phyloP scores from a whole-genome alignment of 2,888 invertebrate species.

The Aleiodes testaceus region DNA sequence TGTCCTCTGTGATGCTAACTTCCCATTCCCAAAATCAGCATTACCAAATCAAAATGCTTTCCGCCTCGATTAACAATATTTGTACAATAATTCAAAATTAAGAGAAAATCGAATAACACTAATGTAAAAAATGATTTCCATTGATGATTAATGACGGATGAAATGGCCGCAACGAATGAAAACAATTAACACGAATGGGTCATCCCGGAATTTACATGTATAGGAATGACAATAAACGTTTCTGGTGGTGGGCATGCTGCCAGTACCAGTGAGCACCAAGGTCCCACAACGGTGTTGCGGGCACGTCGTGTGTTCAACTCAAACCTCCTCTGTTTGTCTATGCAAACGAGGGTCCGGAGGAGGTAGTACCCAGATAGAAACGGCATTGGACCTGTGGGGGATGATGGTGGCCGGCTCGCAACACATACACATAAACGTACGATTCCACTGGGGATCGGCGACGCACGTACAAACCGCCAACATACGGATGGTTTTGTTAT shows the following conservation, averaged over 20 bases:
- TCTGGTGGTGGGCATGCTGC: conserved; percentile 27
- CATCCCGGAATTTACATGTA: conserved; percentile 28
- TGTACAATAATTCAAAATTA: neutral
- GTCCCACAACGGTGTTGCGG: conserved; percentile 46
- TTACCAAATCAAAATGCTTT: too few relatives aligned
- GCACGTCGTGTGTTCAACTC: conserved; percentile 56
- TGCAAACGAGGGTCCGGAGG: conserved; percentile 63
- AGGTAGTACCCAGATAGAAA: neutral
- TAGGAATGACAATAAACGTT: conserved; percentile 26
- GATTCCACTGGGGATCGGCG: conserved; percentile 15
- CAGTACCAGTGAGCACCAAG: conserved; percentile 21
- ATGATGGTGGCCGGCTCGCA: neutral
- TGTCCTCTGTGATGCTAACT: too few relatives aligned
- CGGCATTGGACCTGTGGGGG: conserved; percentile 31
- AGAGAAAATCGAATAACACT: neutral
- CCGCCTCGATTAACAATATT: too few relatives aligned
- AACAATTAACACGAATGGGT: conserved; percentile 25
- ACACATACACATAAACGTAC: conserved; percentile 22
- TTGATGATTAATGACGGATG: conserved; percentile 7
- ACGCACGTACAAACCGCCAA: conserved; percentile 28
- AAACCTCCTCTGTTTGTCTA: conserved; percentile 66
- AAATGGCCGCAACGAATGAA: conserved; percentile 16
- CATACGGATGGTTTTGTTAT: conserved; percentile 31
- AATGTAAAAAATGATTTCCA: too few relatives aligned
- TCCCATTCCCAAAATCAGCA: too few relatives aligned